Evolutionary conservation across 2,797 vertebrate genomes (phyloP), one percentile per base, ranked within the genome.

Genomic region (Heliangelus exortis): DNA sequence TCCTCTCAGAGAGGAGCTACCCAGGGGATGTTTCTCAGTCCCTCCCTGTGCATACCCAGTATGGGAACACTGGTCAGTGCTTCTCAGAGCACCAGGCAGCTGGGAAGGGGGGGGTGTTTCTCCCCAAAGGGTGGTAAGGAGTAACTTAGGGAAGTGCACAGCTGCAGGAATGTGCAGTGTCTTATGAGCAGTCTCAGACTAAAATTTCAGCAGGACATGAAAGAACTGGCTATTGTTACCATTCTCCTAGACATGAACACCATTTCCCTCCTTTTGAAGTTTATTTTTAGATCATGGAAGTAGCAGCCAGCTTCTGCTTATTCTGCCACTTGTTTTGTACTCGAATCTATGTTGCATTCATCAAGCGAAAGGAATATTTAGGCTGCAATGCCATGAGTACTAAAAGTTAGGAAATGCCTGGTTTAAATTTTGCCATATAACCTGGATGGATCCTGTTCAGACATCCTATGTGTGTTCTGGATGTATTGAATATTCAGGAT

Each of bases 181-280:
- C 45, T 65, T 51, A 20, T 23, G 36, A 25, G 69, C 1, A 1
- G 7, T 73, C 34, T 82, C n/a, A 51, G 29, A 51, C 26, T 53
- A 29, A 67, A 50, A 68, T 59, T 80, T 59, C 74, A 48, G 5
- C 26, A 25, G 26, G 21, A 59, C 9, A 53, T 71, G 48, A 58
- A 74, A 84, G 41, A 5, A 55, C 3, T 1, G 0, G 3, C 39
- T 63, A 15, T 43, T 28, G 4, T 80, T 59, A 28, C 33, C 1
- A 0, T 83, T 84, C 47, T 55, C 3, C 0, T 48, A 63, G 53
- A 51, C 21, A 9, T 7, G 15, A 74, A 31, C 29, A 55, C 26
- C 8, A 9, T 5, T 68, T 77, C n/a, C 9, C 13, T 74, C 18
- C 18, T 86, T 50, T 22, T 67, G 48, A 74, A 86, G 26, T 6